Percentiles rank a stretch among this genome's conserved stretches.
Evolutionary conservation across 2,888 invertebrate genomes (phyloP).

Genomic region (Drosophila mimetica): DNA sequence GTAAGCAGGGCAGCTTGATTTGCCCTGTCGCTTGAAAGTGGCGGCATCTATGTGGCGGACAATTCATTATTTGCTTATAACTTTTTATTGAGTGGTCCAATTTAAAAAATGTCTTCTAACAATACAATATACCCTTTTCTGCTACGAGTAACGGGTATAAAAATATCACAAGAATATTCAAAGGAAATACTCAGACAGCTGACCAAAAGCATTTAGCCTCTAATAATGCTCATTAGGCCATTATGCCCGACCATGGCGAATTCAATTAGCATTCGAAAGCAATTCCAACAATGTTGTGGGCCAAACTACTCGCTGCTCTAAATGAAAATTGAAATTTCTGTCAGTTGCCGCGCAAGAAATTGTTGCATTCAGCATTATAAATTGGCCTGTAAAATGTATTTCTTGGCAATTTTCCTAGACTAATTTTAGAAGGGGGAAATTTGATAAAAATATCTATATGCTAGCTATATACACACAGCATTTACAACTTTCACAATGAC

Average conservation of each 20-base stretch:
- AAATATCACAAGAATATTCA: constrained; percentile 3
- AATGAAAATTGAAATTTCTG: constrained; percentile 65
- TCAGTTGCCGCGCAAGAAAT: constrained; percentile 14
- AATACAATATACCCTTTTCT: too few species aligned
- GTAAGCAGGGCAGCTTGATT: too few species aligned
- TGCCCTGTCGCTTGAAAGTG: too few species aligned
- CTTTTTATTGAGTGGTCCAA: too few species aligned
- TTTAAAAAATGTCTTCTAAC: too few species aligned
- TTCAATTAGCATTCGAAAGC: constrained; percentile 72
- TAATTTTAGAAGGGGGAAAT: constrained; percentile 40
- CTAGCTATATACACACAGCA: constrained; percentile 5
- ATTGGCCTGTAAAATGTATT: constrained; percentile 79
- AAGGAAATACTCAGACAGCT: constrained; percentile 23
- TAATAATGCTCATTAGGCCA: constrained; percentile 37
- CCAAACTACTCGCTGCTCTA: constrained; percentile 59
- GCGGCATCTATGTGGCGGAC: too few species aligned
- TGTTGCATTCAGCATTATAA: constrained; percentile 53
- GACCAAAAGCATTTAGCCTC: constrained; percentile 18
- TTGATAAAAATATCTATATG: constrained; percentile 25
- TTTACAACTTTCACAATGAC: constrained; percentile 52
- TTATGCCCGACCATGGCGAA: constrained; percentile 39
- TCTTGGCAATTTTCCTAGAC: constrained; percentile 63
- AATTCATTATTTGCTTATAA: too few species aligned
- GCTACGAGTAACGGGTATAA: too few species aligned
- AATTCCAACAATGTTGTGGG: constrained; percentile 55